These are phyloP conservation scores for Muraenolepis orangiensis DNA, from an alignment of 2,797 vertebrate genomes.

Conservation along the genomic window DNA sequence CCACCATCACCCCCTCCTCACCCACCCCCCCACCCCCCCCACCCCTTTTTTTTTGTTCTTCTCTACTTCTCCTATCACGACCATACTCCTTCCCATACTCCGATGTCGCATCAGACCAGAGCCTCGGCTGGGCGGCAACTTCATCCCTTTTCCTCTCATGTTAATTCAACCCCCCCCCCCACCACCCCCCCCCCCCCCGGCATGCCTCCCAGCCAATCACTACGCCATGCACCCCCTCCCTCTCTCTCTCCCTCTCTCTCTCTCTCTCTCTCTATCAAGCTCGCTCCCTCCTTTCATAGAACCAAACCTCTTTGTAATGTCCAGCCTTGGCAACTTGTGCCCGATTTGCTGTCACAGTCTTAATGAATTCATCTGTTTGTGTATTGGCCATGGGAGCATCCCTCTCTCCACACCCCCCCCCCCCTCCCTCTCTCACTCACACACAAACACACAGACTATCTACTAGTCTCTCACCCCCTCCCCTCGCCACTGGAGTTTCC, in stretches of 20 bases:
- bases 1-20: not conserved
- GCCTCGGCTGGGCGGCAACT: constrained; percentile 54
- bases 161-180: constrained; percentile 69
- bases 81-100: constrained; percentile 33
- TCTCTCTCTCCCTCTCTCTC: constrained; percentile 37
- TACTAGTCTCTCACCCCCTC: constrained; percentile 32
- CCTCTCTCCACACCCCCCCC: constrained; percentile 59
- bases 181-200: constrained; percentile 43
- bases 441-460: not conserved
- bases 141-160: constrained; percentile 62
- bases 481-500: constrained; percentile 60
- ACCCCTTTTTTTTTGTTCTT: constrained; percentile 43
- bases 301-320: constrained; percentile 77
- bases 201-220: not conserved
- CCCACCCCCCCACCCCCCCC: no score
- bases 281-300: constrained; percentile 69
- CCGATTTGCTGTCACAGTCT: constrained; percentile 81
- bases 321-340: constrained; percentile 80
- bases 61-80: constrained; percentile 12
- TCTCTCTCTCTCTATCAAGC: constrained; percentile 50
- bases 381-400: constrained; percentile 78
- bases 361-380: constrained; percentile 91
- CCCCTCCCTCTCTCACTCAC: constrained; percentile 22
- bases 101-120: constrained; percentile 54
- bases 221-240: constrained; percentile 8